These are phyloP conservation scores for Ochotona curzoniae DNA, from an alignment of 2,113 vertebrate genomes.

Conservation along the genomic window DNA sequence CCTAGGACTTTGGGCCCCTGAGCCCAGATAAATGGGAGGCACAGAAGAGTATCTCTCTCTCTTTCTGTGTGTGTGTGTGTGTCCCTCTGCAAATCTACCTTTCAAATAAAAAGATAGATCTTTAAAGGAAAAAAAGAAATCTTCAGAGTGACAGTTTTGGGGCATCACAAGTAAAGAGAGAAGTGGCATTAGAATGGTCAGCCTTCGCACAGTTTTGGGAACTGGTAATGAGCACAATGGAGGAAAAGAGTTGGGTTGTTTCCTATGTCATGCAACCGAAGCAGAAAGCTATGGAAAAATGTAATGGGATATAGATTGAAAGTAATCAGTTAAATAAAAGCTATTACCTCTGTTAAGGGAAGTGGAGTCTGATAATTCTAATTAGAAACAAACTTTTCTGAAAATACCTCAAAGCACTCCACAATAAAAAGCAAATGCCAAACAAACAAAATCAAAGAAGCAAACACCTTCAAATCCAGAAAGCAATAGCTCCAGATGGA, in stretches of 20 bases:
- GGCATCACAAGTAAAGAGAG: background rate
- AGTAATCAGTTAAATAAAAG: background rate
- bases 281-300: background rate
- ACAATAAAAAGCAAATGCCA: background rate
- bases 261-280: background rate
- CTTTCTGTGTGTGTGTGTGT: no score
- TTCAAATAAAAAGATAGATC: no score
- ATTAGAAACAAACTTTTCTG: background rate
- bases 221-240: background rate
- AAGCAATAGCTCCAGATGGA: background rate
- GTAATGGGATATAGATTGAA: background rate
- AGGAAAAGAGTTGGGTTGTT: background rate
- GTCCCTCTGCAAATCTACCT: no score
- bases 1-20: no score
- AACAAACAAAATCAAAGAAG: background rate
- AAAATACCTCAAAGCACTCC: background rate
- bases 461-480: background rate
- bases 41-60: no score
- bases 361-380: background rate
- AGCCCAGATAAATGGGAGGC: no score
- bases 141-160: background rate
- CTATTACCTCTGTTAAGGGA: background rate
- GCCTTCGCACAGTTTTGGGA: background rate
- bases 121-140: background rate
- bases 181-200: background rate